Conservation (phyloP, 2,888 invertebrate species). For the Sarcophaga caerulescens region DNA sequence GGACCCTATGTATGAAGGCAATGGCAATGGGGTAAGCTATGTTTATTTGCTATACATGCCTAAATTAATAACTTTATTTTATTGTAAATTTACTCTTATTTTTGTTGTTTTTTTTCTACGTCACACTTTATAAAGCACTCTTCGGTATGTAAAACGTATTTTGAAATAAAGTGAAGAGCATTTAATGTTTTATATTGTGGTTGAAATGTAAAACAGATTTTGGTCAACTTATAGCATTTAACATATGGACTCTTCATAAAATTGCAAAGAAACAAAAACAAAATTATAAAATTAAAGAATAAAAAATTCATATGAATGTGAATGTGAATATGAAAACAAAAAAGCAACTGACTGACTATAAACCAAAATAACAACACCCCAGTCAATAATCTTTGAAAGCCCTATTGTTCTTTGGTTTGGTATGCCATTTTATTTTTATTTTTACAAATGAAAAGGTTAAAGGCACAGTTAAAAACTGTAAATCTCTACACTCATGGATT, state of each 20-base stretch:
- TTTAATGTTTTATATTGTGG: conserved; percentile 63
- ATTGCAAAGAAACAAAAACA: background rate
- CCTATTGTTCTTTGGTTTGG: too few species aligned
- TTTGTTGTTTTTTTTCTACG: too few species aligned
- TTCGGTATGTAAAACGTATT: conserved; percentile 9
- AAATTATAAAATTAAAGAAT: background rate
- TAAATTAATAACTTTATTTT: conserved; percentile 45
- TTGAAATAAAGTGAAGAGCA: conserved; percentile 40
- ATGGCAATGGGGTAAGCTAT: conserved; percentile 26
- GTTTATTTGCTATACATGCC: conserved; percentile 31
- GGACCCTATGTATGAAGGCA: background rate
- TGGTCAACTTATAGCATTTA: conserved; percentile 59
- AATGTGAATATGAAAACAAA: background rate
- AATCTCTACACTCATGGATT: too few species aligned
- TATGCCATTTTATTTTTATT: too few species aligned
- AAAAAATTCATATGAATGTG: background rate
- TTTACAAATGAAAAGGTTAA: too few species aligned
- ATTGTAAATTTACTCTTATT: background rate
- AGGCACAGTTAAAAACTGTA: too few species aligned
- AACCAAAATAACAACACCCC: conserved; percentile 46
- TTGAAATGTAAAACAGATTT: conserved; percentile 61
- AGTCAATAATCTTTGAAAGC: conserved; percentile 51
- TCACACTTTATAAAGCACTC: conserved; percentile 7
- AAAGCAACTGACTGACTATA: conserved; percentile 19
- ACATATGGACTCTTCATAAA: conserved; percentile 15